phyloP scores from a whole-genome alignment of 2,113 vertebrate species.

The Sphaerodactylus townsendi region DNA sequence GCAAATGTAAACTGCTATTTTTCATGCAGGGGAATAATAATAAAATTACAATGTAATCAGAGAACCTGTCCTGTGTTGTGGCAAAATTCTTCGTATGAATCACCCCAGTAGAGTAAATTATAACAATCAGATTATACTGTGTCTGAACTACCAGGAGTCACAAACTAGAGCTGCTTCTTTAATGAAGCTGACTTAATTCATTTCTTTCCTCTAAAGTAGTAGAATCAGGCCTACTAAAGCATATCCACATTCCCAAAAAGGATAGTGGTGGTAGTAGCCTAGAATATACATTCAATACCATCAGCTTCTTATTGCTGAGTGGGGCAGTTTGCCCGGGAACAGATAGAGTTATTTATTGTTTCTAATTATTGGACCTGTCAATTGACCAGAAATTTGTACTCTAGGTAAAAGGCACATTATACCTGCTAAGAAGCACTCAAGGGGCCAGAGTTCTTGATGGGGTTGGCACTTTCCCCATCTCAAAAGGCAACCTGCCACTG shows the following conservation, averaged over 20 bases:
- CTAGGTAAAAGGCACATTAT: not conserved
- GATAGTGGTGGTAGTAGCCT: not conserved
- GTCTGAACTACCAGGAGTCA: not conserved
- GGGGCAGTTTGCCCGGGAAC: not conserved
- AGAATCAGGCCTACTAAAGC: not conserved
- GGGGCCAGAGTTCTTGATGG: too few species aligned
- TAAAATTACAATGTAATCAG: not conserved
- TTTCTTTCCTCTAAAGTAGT: not conserved
- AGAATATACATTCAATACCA: not conserved
- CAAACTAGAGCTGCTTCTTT: not conserved
- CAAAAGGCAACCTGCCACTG: too few species aligned
- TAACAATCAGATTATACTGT: not conserved
- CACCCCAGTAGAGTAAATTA: not conserved
- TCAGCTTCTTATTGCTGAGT: not conserved
- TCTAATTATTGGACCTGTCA: not conserved
- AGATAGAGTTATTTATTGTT: not conserved
- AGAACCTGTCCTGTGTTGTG: not conserved
- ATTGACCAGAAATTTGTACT: not conserved
- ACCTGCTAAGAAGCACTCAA: not conserved
- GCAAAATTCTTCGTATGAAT: too few species aligned
- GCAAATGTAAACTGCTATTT: not conserved
- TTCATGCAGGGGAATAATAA: not conserved
- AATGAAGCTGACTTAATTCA: not conserved
- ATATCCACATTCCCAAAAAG: not conserved
- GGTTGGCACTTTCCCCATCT: too few species aligned